Conservation (phyloP, 2,113 vertebrate genomes). For the Callocephalon fimbriatum region DNA sequence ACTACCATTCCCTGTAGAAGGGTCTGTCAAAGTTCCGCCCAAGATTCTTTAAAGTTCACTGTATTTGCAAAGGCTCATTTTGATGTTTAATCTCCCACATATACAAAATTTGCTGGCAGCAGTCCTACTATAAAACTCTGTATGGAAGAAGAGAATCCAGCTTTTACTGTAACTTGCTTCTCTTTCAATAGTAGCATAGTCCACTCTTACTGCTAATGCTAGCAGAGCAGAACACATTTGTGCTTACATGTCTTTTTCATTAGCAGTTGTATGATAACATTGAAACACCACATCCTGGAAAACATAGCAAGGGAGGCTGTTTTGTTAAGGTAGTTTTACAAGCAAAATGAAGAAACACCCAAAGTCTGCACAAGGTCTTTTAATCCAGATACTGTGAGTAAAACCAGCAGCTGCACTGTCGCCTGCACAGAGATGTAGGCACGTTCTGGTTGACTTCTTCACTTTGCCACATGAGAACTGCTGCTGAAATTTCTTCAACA, state of each 20-base stretch:
- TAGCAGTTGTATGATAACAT: neutral
- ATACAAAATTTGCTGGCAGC: neutral
- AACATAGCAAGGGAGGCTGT: neutral
- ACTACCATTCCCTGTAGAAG: neutral
- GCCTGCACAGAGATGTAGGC: neutral
- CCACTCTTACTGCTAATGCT: neutral
- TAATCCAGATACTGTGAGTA: neutral
- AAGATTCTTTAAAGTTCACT: neutral
- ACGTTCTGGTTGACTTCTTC: neutral
- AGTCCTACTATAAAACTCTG: neutral
- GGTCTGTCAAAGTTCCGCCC: fast-evolving
- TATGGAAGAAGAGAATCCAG: neutral
- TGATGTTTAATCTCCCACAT: neutral
- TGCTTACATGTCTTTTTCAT: neutral
- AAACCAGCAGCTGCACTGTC: neutral
- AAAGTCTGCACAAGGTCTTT: neutral
- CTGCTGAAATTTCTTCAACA: neutral
- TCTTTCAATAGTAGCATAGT: neutral
- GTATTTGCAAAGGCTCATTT: neutral
- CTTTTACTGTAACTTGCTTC: neutral
- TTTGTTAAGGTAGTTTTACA: neutral
- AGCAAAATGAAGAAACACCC: neutral
- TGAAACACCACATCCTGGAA: neutral
- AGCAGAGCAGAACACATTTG: neutral
- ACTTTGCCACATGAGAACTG: neutral